Evolutionary conservation across 2,113 vertebrate species (phyloP), one percentile per base, ranked within the genome.

Genomic region (Brachirus orientalis): DNA sequence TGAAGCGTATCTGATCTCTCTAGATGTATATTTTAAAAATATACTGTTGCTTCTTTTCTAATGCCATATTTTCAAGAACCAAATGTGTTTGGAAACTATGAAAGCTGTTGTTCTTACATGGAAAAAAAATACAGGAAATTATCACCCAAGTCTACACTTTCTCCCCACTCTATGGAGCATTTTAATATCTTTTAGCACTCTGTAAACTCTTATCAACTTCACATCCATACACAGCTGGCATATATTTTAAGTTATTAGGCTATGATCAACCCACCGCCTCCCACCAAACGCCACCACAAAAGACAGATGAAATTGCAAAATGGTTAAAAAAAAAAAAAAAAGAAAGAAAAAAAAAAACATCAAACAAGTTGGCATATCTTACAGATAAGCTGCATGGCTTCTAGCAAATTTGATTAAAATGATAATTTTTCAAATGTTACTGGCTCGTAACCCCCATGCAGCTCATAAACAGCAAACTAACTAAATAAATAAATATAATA

Each of bases 161-260:
- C 50, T 9, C 40, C n/a, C 48, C 22, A 3, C 18, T 22, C 14
- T n/a, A 2, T 28, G 8, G 8, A 16, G 16, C 1, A 5, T 7
- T 17, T 33, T 16, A 52, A 43, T 40, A 18, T 43, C 33, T 54
- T 79, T 43, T 8, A 20, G n/a, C 40, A 52, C 19, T 14, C 7
- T 54, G 8, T 55, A 46, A 48, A 18, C 58, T 64, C 20, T 19
- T 37, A 51, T 38, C 45, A 37, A 7, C 28, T 10, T 66, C 22
- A 72, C 57, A 62, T 57, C 36, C 43, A 71, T 52, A 14, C 6
- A 14, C 43, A 55, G 22, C 57, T 17, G 13, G 50, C 14, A 14
- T 14, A 53, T 48, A 37, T 44, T 48, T 43, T 37, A 20, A 44
- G 33, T 6, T 18, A 14, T 1, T 50, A 18, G 38, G 11, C 6